These are phyloP conservation scores for Cyclophora albipunctata DNA, from an alignment of 2,888 invertebrate species.

Conservation along the genomic window DNA sequence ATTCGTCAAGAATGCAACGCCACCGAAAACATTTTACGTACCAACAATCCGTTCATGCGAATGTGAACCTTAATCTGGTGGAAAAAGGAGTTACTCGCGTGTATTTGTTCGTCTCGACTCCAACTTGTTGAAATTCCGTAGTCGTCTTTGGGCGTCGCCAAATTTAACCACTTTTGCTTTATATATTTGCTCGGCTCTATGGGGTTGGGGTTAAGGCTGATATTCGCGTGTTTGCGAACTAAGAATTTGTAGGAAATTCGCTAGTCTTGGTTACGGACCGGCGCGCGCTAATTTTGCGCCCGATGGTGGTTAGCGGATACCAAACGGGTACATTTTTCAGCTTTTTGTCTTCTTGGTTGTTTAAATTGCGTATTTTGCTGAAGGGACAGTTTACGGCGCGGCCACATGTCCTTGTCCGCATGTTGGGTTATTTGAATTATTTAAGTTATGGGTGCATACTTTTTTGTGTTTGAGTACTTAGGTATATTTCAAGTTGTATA, in stretches of 20 bases:
- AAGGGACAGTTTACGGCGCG: constrained; percentile 29
- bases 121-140: constrained; percentile 73
- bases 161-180: constrained; percentile 39
- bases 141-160: constrained; percentile 55
- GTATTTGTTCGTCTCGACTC: constrained; percentile 42
- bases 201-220: constrained; percentile 30
- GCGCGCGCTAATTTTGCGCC: constrained; percentile 65
- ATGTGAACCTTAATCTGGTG: constrained; percentile 38
- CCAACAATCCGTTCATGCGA: constrained; percentile 14
- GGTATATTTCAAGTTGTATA: too few relatives aligned
- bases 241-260: constrained; percentile 52
- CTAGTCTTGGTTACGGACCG: constrained; percentile 63
- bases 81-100: constrained; percentile 24
- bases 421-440: not conserved
- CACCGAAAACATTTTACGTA: constrained; percentile 32
- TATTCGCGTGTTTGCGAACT: constrained; percentile 29
- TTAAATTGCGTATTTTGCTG: constrained; percentile 24
- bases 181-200: constrained; percentile 36
- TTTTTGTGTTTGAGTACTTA: constrained; percentile 13
- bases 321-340: constrained; percentile 51
- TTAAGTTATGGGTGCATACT: constrained; percentile 11
- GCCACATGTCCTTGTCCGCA: constrained; percentile 15
- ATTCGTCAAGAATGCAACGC: constrained; percentile 68
- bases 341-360: constrained; percentile 36
- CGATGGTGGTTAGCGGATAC: constrained; percentile 59